phyloP scores from a whole-genome alignment of 2,888 invertebrate species.

The Pseudococcus longispinus region DNA sequence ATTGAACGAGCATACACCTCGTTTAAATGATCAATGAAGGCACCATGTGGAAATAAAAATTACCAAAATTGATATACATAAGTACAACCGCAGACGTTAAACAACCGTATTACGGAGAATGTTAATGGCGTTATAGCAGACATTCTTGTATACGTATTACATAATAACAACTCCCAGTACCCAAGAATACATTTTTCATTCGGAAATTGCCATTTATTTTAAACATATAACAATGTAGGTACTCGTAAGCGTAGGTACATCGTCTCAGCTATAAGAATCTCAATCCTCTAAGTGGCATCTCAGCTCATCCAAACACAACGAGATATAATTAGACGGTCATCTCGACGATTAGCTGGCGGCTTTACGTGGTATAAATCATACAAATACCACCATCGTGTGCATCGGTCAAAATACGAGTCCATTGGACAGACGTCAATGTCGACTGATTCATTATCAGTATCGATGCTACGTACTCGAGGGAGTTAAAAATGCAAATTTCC shows the following conservation, averaged over 20 bases:
- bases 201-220: conserved; percentile 37
- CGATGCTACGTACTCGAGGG: background rate
- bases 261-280: background rate
- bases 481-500: background rate
- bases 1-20: background rate
- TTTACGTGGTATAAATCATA: conserved; percentile 11
- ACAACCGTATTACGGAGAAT: conserved; percentile 3
- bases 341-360: conserved; percentile 14
- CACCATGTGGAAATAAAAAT: background rate
- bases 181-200: background rate
- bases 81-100: background rate
- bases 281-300: background rate
- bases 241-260: background rate
- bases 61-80: background rate
- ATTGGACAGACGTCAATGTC: background rate
- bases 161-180: conserved; percentile 5
- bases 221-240: background rate
- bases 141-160: conserved; percentile 3
- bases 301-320: background rate
- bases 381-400: background rate
- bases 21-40: background rate
- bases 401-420: background rate
- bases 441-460: background rate
- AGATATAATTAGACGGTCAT: conserved; percentile 6
- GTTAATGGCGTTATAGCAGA: background rate